Base-by-base conservation (phyloP, 2,888 invertebrate species). In the Netelia melanura region DNA sequence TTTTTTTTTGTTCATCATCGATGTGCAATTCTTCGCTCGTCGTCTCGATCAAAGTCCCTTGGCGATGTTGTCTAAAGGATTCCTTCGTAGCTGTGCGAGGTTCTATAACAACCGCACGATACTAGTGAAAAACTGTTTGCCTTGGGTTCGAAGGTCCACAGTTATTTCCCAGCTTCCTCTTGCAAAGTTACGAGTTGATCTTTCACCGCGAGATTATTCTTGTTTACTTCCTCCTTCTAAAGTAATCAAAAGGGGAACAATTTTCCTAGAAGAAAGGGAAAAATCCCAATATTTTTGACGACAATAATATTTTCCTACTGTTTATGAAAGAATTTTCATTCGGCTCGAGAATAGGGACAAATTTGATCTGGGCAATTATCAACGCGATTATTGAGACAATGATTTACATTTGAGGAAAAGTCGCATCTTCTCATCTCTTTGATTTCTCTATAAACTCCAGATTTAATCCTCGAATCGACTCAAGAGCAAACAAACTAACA, bases 1-100 rank as follows among this genome's bases (percentile, higher is more conserved):
- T 43, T 62, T 11, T 62, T 11, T 65, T 44, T 67, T 78, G 21
- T 17, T 21, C 48, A 58, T 44, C 58, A 62, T 71, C 48, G 17
- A 21, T 48, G 68, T 54, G 30, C 56, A 14, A 64, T 75, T 17
- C 23, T 61, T 67, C 76, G 54, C 30, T 30, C 30, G 30, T 30
- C 30, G 38, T 10, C n/a, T 21, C 48, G 64, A 56, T 68, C 70
- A 71, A 61, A 72, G 67, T 82, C 38, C n/a, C 75, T 38, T 65
- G n/a, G 44, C 43, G 6, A 67, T 14, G 23, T 56, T 61, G 23
- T 81, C 64, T 61, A 67, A 58, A 76, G 70, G 11, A 38, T 61
- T 74, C 52, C 82, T 43, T 64, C 62, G 54, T 21, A 11, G 14
- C 11, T 52, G 25, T 3, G 5, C 44, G 56, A 23, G 67, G 14